Percentiles rank a stretch among this genome's conserved stretches.
These are phyloP conservation scores for Enteromius paludinosus DNA, from an alignment of 2,797 vertebrate genomes.

Conservation along the genomic window DNA sequence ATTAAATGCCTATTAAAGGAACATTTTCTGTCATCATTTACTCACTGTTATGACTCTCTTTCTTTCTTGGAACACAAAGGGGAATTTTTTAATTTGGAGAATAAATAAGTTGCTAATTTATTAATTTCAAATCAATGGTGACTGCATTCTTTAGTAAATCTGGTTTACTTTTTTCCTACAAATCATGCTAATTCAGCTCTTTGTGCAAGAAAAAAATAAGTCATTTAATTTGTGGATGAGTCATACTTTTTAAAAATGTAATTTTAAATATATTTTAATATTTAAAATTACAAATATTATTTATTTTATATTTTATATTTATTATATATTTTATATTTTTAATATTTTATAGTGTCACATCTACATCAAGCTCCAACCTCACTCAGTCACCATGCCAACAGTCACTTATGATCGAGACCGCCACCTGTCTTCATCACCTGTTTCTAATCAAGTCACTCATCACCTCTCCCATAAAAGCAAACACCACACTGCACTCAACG, in stretches of 20 bases:
- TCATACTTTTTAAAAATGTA: background rate
- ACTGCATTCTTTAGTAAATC: background rate
- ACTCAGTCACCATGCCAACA: too few relatives aligned
- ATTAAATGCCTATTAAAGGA: slow-evolving; percentile 10
- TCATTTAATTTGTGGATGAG: background rate
- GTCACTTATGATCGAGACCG: too few relatives aligned
- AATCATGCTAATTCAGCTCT: background rate
- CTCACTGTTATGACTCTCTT: background rate
- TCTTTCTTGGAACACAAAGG: background rate
- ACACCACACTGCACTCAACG: too few relatives aligned
- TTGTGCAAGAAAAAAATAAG: background rate
- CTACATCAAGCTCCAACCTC: too few relatives aligned
- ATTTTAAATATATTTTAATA: too few relatives aligned
- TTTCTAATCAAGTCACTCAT: too few relatives aligned
- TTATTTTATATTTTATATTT: too few relatives aligned
- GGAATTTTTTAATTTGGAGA: background rate
- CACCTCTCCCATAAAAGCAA: too few relatives aligned
- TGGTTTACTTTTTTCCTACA: background rate
- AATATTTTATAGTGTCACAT: too few relatives aligned
- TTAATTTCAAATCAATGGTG: background rate
- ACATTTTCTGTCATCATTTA: slow-evolving; percentile 7
- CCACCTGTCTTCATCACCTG: too few relatives aligned
- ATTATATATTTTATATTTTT: too few relatives aligned
- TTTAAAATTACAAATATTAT: too few relatives aligned
- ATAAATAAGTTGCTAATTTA: background rate